Conservation (phyloP, 2,888 invertebrate species). For the Pheosia gnoma region DNA sequence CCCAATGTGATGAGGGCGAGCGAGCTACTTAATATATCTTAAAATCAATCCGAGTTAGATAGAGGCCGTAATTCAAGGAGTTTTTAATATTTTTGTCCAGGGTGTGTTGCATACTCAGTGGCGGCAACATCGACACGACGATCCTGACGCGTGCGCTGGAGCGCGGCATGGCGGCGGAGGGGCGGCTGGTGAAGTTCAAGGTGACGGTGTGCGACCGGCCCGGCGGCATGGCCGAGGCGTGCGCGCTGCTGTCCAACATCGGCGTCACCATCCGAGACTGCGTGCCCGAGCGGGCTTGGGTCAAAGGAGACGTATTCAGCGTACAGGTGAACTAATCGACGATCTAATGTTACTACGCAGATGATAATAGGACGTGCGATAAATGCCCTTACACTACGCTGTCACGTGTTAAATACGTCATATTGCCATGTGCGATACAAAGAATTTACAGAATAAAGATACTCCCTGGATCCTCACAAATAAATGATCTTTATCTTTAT, state of each 20-base stretch:
- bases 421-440: no score
- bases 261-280: constrained; percentile 96
- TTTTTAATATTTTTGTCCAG: constrained; percentile 69
- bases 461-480: no score
- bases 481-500: no score
- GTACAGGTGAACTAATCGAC: constrained; percentile 52
- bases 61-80: no score
- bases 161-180: constrained; percentile 95
- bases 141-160: constrained; percentile 94
- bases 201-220: constrained; percentile 91
- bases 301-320: constrained; percentile 92
- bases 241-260: constrained; percentile 87
- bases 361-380: no score
- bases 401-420: no score
- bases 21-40: no score
- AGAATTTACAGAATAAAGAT: no score
- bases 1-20: no score
- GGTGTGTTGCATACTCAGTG: constrained; percentile 91
- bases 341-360: no score
- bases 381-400: no score
- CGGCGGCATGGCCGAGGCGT: constrained; percentile 93
- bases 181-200: constrained; percentile 85
- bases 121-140: constrained; percentile 96
- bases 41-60: no score
- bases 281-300: constrained; percentile 97